Base-by-base conservation (phyloP, 2,888 invertebrate species). In the Toxonevra muliebris region DNA sequence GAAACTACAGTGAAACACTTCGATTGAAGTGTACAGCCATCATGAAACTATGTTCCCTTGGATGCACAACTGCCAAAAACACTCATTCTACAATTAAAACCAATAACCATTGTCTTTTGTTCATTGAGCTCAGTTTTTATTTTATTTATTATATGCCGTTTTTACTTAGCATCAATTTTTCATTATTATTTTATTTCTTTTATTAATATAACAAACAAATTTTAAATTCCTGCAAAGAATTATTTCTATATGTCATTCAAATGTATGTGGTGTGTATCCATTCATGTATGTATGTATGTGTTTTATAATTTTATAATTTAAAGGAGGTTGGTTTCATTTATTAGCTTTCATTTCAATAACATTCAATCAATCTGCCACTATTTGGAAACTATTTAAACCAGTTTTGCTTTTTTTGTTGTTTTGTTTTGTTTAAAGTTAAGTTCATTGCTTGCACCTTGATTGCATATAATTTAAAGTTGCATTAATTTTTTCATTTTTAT, bases 171-270 rank as follows among this genome's bases (percentile, higher is more conserved):
- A 76, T 71, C 73, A 42, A 57, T 42, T 79, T 74, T 70, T 61
- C 52, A 19, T 55, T 65, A 60, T 20, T 68, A 59, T 61, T 66
- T 15, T 42, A 52, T 66, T 61, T 52, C 54, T 73, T 77, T 76
- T 77, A 78, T 78, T 73, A 78, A 76, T 77, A 77, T 78, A 77
- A 79, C 78, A 78, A 79, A 78, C 79, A 78, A 76, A 76, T 79
- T 74, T 79, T 66, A 73, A 61, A 61, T 48, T 50, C 50, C 20
- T 61, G 60, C 60, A 61, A 61, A 43, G 43, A 30, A 30, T 30
- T 30, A 30, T 61, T 19, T 20, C 13, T 40, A 20, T 57, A n/a
- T 17, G 53, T 53, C 19, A 52, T 52, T 52, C 45, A 48, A 48
- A 48, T 48, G 15, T 13, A 15, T 48, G 48, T 48, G 13, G 48